These are phyloP conservation scores for Panzeria rudis DNA, from an alignment of 2,888 invertebrate species.

Conservation along the genomic window DNA sequence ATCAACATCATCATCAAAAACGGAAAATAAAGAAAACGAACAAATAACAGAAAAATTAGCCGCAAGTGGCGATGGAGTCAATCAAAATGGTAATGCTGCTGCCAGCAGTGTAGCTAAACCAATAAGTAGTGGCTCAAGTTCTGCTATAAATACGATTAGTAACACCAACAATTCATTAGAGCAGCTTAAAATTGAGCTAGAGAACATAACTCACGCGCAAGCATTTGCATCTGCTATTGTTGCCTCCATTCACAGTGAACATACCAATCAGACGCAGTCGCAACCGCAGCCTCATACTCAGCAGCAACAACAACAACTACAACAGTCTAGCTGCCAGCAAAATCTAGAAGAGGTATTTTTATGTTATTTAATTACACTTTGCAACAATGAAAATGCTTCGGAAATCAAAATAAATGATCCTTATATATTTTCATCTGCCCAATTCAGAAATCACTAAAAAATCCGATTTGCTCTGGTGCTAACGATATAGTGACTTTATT, in stretches of 20 bases:
- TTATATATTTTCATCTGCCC: no score
- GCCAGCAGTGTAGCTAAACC: constrained; percentile 4
- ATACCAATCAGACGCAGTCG: constrained; percentile 71
- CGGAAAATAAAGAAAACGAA: constrained; percentile 23
- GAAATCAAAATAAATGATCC: no score
- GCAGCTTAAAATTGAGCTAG: constrained; percentile 85
- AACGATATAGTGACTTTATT: no score
- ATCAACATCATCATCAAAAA: constrained; percentile 25
- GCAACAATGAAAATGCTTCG: no score
- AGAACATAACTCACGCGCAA: constrained; percentile 85
- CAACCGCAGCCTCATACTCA: constrained; percentile 50
- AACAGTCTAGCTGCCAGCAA: constrained; percentile 60
- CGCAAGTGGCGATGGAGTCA: neutral
- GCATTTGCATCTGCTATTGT: constrained; percentile 80
- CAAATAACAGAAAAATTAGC: constrained; percentile 10
- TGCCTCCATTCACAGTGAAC: constrained; percentile 75
- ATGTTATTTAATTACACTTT: neutral
- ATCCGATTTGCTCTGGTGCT: no score
- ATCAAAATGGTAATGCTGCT: constrained; percentile 10
- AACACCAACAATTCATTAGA: constrained; percentile 85
- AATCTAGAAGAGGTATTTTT: constrained; percentile 72
- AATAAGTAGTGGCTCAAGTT: constrained; percentile 22
- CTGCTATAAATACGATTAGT: constrained; percentile 52
- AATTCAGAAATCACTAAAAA: no score
- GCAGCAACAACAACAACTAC: constrained; percentile 58